Evolutionary conservation across 2,888 invertebrate genomes (phyloP).

Genomic region (Geophilus truncorum): DNA sequence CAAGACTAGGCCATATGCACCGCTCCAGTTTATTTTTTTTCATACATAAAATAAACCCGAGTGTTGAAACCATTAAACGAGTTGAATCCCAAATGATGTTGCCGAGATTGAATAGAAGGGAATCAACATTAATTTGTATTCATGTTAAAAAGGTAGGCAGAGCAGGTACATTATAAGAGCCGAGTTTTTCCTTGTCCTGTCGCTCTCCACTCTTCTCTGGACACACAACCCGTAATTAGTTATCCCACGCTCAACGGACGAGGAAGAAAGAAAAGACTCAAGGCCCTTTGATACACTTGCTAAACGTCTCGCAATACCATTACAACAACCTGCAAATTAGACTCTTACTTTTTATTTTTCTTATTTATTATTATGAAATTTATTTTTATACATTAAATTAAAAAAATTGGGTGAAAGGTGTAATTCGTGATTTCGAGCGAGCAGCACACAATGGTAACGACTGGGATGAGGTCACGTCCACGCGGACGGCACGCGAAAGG

Average conservation of each 20-base stretch:
- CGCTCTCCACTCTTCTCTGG: constrained; percentile 13
- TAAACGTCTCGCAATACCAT: background rate
- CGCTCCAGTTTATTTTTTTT: background rate
- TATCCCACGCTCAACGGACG: constrained; percentile 14
- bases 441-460: background rate
- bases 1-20: background rate
- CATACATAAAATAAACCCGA: background rate
- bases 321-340: too few species aligned
- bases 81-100: background rate
- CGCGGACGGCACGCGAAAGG: constrained; percentile 27
- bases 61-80: background rate
- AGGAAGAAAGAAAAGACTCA: background rate
- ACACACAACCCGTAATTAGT: constrained; percentile 11
- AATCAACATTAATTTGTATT: background rate
- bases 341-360: too few species aligned
- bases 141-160: background rate
- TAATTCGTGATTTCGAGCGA: too few species aligned
- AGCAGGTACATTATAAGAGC: background rate
- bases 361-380: too few species aligned
- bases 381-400: too few species aligned
- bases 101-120: too few species aligned
- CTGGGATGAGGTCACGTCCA: constrained; percentile 7
- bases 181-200: background rate
- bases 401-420: too few species aligned
- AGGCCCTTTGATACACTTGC: background rate